Percentiles rank a stretch among this genome's conserved stretches.
Evolutionary conservation across 2,797 vertebrate genomes (phyloP).

Genomic region (Vireo griseus): DNA sequence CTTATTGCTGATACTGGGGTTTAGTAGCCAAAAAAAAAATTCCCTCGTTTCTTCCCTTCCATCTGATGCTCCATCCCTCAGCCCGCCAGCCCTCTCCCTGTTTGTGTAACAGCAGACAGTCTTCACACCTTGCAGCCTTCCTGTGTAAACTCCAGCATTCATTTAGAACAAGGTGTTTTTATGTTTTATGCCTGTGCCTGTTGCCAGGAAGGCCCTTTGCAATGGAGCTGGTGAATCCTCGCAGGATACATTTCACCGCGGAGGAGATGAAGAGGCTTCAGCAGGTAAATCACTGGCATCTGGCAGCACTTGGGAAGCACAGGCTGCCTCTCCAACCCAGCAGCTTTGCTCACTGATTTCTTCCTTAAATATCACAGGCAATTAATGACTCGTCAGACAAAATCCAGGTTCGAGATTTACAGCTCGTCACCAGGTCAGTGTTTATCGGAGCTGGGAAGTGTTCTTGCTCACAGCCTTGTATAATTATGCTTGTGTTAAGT

Average conservation of each 20-base stretch:
- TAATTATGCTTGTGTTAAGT: neutral
- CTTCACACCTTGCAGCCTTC: conserved; percentile 56
- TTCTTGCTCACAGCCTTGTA: neutral
- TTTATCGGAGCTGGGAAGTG: neutral
- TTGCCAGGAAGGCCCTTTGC: conserved; percentile 92
- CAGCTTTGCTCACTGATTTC: conserved; percentile 36
- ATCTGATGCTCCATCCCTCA: conserved; percentile 32
- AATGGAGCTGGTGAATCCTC: conserved; percentile 93
- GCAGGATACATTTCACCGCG: conserved; percentile 73
- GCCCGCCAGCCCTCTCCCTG: conserved; percentile 11
- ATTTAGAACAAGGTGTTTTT: conserved; percentile 53
- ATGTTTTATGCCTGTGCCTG: conserved; percentile 43
- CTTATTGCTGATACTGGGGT: conserved; percentile 24
- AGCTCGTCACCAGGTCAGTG: conserved; percentile 91
- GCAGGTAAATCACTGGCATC: conserved; percentile 79
- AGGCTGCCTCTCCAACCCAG: neutral
- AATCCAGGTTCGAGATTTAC: conserved; percentile 91
- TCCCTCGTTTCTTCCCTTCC: conserved; percentile 57
- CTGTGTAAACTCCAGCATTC: conserved; percentile 31
- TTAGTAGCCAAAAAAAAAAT: conserved; percentile 26
- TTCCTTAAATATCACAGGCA: conserved; percentile 71
- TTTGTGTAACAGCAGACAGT: conserved; percentile 5
- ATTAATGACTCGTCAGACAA: conserved; percentile 92
- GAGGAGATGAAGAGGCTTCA: conserved; percentile 87
- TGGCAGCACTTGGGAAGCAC: neutral